Conservation (phyloP, 2,113 vertebrate genomes). For the Felis chaus region DNA sequence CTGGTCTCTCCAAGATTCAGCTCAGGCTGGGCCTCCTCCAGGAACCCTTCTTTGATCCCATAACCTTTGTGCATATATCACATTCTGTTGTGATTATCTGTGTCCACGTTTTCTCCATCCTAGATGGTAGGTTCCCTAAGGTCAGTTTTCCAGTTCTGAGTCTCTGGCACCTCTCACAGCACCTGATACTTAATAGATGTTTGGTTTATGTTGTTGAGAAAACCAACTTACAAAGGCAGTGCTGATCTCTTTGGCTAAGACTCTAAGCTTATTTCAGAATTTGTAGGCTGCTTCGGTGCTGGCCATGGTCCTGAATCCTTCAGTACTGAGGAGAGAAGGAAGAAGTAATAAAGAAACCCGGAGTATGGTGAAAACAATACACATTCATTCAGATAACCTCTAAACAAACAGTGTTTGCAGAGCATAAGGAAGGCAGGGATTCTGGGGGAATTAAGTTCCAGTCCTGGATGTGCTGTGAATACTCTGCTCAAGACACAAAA, state of each 20-base stretch:
- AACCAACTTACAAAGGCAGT: background rate
- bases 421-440: background rate
- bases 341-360: background rate
- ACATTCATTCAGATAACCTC: background rate
- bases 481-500: background rate
- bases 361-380: background rate
- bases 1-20: slow-evolving; percentile 7
- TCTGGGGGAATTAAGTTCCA: background rate
- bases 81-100: background rate
- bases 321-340: background rate
- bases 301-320: slow-evolving; percentile 69
- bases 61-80: background rate
- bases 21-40: background rate
- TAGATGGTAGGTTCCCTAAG: background rate
- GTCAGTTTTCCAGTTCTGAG: background rate
- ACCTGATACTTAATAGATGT: background rate
- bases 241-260: background rate
- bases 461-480: background rate
- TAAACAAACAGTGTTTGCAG: background rate
- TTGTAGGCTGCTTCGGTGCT: background rate
- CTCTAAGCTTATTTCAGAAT: background rate
- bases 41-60: slow-evolving; percentile 5
- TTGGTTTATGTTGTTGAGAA: slow-evolving; percentile 21
- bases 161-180: background rate
- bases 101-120: background rate